Evolutionary conservation across 2,888 invertebrate genomes (phyloP).

Genomic region (Athetis lepigone): DNA sequence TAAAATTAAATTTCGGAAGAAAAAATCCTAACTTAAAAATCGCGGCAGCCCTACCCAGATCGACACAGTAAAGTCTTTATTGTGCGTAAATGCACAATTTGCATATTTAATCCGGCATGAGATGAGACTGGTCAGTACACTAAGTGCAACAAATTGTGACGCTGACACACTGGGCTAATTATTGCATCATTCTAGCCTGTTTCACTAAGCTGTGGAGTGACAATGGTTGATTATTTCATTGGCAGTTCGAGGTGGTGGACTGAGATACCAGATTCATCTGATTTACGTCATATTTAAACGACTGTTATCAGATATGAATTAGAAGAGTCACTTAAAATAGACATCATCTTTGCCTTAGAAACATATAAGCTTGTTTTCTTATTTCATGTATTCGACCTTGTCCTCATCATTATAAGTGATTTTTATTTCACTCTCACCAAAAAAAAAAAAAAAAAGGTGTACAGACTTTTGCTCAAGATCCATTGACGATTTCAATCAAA

Average conservation of each 20-base stretch:
- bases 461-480: no score
- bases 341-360: no score
- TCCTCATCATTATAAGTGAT: no score
- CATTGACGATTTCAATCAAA: no score
- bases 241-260: no score
- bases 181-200: conserved; percentile 47
- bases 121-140: conserved; percentile 43
- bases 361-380: no score
- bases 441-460: no score
- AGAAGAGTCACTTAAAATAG: no score
- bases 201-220: conserved; percentile 23
- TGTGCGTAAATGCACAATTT: conserved; percentile 71
- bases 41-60: conserved; percentile 49
- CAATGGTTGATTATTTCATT: conserved; percentile 12
- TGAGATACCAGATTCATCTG: not conserved
- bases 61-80: conserved; percentile 68
- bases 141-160: conserved; percentile 33
- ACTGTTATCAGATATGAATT: not conserved
- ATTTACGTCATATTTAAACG: not conserved
- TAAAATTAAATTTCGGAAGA: no score
- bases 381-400: no score
- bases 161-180: conserved; percentile 42
- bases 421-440: no score
- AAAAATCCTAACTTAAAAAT: not conserved
- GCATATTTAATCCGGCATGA: conserved; percentile 66